phyloP scores from a whole-genome alignment of 2,888 invertebrate genomes.

The Chrysolina haemoptera region DNA sequence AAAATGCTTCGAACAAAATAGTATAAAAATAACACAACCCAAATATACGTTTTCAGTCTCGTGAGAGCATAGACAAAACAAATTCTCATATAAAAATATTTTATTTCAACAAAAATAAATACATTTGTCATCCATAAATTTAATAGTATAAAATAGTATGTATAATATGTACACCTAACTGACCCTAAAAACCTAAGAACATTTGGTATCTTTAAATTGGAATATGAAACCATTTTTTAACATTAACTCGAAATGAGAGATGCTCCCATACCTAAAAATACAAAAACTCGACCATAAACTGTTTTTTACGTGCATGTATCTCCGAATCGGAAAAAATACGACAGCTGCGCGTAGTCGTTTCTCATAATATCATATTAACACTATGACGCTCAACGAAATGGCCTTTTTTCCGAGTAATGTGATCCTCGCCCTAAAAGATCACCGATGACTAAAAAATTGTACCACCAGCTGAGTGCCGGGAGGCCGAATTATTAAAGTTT shows the following conservation, averaged over 20 bases:
- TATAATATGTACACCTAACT: slow-evolving; percentile 44
- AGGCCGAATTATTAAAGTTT: slow-evolving; percentile 8
- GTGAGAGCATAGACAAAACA: slow-evolving; percentile 28
- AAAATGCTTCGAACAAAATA: not conserved
- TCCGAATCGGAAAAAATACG: slow-evolving; percentile 51
- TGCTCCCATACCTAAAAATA: slow-evolving; percentile 47
- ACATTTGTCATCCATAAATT: slow-evolving; percentile 48
- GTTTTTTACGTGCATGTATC: slow-evolving; percentile 48
- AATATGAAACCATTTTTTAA: slow-evolving; percentile 49
- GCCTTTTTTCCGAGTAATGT: slow-evolving; percentile 45
- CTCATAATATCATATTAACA: slow-evolving; percentile 66
- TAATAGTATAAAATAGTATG: slow-evolving; percentile 46
- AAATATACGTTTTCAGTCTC: not conserved
- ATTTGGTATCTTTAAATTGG: slow-evolving; percentile 48
- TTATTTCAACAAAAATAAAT: slow-evolving; percentile 61
- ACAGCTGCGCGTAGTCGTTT: slow-evolving; percentile 64
- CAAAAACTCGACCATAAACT: slow-evolving; percentile 44
- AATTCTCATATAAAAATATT: slow-evolving; percentile 52
- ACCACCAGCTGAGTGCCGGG: slow-evolving; percentile 53
- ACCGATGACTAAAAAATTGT: slow-evolving; percentile 57
- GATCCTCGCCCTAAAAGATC: slow-evolving; percentile 58
- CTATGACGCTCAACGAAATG: slow-evolving; percentile 51
- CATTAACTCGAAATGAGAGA: slow-evolving; percentile 49
- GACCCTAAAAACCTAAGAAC: slow-evolving; percentile 40
- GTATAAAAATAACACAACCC: not conserved